phyloP scores from a whole-genome alignment of 2,888 invertebrate genomes.

The Panorpa germanica region DNA sequence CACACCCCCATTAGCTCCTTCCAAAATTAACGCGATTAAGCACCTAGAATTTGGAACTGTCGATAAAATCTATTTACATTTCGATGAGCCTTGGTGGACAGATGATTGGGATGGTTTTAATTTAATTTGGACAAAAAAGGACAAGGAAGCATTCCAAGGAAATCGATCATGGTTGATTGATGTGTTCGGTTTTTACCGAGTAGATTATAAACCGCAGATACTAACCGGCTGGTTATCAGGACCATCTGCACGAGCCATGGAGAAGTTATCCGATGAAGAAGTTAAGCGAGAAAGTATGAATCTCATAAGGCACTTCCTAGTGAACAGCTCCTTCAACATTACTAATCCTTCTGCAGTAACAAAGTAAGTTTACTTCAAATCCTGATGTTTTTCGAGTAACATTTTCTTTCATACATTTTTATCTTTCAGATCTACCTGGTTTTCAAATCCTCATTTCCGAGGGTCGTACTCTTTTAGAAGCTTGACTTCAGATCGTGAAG shows the following conservation, averaged over 20 bases:
- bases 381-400: no score
- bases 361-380: no score
- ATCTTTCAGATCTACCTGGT: slow-evolving; percentile 40
- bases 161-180: slow-evolving; percentile 37
- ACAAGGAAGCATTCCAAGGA: slow-evolving; percentile 18
- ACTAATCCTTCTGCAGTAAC: no score
- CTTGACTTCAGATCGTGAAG: slow-evolving; percentile 30
- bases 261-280: slow-evolving; percentile 32
- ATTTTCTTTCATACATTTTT: slow-evolving; percentile 4
- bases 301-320: no score
- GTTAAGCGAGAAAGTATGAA: no score
- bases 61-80: slow-evolving; percentile 51
- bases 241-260: slow-evolving; percentile 36
- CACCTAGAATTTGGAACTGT: slow-evolving; percentile 43
- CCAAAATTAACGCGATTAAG: slow-evolving; percentile 35
- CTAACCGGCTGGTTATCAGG: slow-evolving; percentile 55
- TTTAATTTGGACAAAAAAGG: slow-evolving; percentile 22
- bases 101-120: slow-evolving; percentile 17
- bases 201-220: slow-evolving; percentile 39
- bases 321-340: no score
- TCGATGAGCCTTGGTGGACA: slow-evolving; percentile 45
- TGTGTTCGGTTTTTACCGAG: slow-evolving; percentile 45
- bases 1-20: slow-evolving; percentile 31
- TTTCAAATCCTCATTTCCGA: slow-evolving; percentile 32
- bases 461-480: slow-evolving; percentile 48